Evolutionary conservation across 2,888 invertebrate species (phyloP).

Genomic region (Tiliacea citrago): DNA sequence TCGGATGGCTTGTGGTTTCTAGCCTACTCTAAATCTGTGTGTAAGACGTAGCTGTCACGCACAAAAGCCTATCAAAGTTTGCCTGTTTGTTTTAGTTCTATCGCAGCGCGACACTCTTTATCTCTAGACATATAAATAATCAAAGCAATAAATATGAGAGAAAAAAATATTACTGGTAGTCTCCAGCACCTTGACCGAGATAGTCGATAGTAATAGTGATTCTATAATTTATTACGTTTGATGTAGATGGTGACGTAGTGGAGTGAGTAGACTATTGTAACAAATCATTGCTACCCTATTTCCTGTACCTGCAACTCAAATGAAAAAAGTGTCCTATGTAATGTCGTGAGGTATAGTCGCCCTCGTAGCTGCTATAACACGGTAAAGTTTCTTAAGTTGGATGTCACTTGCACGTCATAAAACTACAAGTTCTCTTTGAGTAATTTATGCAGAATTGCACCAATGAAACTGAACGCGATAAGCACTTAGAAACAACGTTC

Average conservation of each 20-base stretch:
- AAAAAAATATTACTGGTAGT: not conserved
- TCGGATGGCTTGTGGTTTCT: too few relatives aligned
- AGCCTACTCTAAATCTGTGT: too few relatives aligned
- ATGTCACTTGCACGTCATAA: not conserved
- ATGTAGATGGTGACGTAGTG: slow-evolving; percentile 22
- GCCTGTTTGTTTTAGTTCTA: too few relatives aligned
- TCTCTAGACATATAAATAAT: too few relatives aligned
- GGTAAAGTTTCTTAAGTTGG: not conserved
- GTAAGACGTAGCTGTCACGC: too few relatives aligned
- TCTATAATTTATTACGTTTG: slow-evolving; percentile 13
- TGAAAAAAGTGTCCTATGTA: not conserved
- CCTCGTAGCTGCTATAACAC: not conserved
- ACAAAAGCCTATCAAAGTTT: too few relatives aligned
- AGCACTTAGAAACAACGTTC: not conserved
- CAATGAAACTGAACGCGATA: not conserved
- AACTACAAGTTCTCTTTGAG: not conserved
- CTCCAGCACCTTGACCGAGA: slow-evolving; percentile 29
- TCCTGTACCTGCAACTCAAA: slow-evolving; percentile 1
- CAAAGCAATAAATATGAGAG: not conserved
- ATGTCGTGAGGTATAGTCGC: not conserved
- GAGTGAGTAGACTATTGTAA: slow-evolving; percentile 5
- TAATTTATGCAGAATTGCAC: not conserved
- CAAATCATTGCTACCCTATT: not conserved
- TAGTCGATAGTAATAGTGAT: slow-evolving; percentile 17
- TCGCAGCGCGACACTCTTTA: too few relatives aligned